A percentile compares a stretch with the other conserved stretches of the same genome.
These are phyloP conservation scores for Drosophila mayri DNA, from an alignment of 1,140 invertebrate genomes.

Conservation along the genomic window DNA sequence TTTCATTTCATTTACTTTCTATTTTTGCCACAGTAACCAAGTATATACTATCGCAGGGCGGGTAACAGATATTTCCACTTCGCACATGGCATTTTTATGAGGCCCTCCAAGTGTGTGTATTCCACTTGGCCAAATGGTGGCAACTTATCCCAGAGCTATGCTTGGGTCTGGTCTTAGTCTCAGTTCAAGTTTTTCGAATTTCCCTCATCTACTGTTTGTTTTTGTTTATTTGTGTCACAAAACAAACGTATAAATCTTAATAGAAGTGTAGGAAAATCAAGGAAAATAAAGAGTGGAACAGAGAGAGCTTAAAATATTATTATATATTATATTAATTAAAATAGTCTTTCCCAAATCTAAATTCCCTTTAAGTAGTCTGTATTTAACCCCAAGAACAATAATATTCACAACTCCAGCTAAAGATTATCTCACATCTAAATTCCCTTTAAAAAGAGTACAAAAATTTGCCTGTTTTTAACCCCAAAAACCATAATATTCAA, in stretches of 20 bases:
- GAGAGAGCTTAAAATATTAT: no score
- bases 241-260: not conserved
- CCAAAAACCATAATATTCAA: not conserved
- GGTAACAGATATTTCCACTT: conserved; percentile 31
- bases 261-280: not conserved
- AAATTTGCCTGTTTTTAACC: not conserved
- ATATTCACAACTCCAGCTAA: no score
- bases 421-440: not conserved
- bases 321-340: no score
- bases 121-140: not conserved
- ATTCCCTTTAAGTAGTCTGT: no score
- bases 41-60: not conserved
- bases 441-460: not conserved
- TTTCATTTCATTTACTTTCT: conserved; percentile 41
- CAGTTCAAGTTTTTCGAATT: not conserved
- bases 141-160: conserved; percentile 1
- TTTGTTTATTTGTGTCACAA: not conserved
- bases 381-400: no score
- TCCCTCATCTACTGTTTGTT: not conserved
- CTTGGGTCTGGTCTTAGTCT: not conserved
- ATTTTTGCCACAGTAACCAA: not conserved
- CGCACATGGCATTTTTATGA: conserved; percentile 30
- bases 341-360: no score
- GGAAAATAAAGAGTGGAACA: not conserved
- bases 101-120: conserved; percentile 27